These are phyloP conservation scores for Pseudocheirus occidentalis DNA, from an alignment of 2,797 vertebrate genomes.

Conservation along the genomic window DNA sequence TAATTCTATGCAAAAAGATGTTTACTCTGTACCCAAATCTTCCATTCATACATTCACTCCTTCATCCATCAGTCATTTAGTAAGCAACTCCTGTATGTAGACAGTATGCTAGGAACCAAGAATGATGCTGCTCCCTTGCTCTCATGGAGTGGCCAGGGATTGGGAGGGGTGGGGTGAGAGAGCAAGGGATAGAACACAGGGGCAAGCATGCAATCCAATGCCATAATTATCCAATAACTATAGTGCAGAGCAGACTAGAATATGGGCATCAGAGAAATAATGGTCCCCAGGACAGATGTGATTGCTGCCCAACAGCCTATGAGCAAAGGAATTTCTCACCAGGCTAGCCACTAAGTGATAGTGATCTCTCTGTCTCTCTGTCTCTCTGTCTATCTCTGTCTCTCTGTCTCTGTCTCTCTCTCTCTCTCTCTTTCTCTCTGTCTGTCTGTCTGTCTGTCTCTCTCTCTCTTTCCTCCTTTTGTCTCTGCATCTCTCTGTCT, in stretches of 20 bases:
- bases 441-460: no score
- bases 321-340: background rate
- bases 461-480: no score
- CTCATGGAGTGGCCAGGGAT: conserved; percentile 56
- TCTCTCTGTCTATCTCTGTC: no score
- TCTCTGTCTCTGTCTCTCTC: no score
- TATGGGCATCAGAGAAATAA: background rate
- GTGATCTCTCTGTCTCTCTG: background rate
- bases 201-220: background rate
- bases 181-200: conserved; percentile 19
- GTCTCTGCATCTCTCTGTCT: no score
- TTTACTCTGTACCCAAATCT: background rate
- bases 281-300: background rate
- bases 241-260: background rate
- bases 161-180: conserved; percentile 47
- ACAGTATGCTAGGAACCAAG: background rate
- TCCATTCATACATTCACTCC: background rate
- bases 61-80: background rate
- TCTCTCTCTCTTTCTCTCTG: no score
- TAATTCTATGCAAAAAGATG: background rate
- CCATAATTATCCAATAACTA: background rate
- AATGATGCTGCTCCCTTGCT: background rate
- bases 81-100: background rate
- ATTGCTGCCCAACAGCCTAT: background rate
- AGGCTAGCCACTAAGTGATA: background rate